Evolutionary conservation across 2,113 vertebrate genomes (phyloP).

Genomic region (Oceanodroma tethys): DNA sequence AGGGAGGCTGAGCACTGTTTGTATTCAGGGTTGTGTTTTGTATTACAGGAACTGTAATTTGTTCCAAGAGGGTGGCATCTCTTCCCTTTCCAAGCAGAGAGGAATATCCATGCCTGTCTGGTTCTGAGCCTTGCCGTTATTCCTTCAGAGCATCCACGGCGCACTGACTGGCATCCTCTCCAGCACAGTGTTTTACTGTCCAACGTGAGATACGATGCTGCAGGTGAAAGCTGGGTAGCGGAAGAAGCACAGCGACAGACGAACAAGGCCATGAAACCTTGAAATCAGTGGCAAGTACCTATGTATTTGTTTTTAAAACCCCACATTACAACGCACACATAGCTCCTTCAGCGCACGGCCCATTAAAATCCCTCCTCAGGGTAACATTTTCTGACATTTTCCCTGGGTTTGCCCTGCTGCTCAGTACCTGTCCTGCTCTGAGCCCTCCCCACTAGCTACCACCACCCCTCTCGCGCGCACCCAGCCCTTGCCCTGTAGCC

Average conservation of each 20-base stretch:
- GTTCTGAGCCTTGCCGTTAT: background rate
- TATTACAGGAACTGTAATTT: background rate
- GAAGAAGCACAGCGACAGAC: background rate
- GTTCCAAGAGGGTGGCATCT: background rate
- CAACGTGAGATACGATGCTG: background rate
- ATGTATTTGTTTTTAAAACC: background rate
- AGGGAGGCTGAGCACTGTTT: background rate
- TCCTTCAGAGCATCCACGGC: background rate
- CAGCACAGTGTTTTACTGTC: background rate
- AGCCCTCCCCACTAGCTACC: background rate
- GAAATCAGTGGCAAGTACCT: fast-evolving
- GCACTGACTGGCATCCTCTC: background rate
- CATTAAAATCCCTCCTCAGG: background rate
- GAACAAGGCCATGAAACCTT: background rate
- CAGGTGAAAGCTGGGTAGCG: background rate
- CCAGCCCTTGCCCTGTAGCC: fast-evolving
- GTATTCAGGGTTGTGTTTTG: background rate
- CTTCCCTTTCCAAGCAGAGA: background rate
- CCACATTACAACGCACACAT: background rate
- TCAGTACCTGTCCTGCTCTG: fast-evolving
- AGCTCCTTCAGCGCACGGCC: background rate
- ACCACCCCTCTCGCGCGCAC: background rate
- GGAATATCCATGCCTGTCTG: background rate
- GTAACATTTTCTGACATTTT: background rate
- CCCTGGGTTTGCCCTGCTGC: background rate